Evolutionary conservation across 2,797 vertebrate genomes (phyloP).

Genomic region (Arremon aurantiirostris): DNA sequence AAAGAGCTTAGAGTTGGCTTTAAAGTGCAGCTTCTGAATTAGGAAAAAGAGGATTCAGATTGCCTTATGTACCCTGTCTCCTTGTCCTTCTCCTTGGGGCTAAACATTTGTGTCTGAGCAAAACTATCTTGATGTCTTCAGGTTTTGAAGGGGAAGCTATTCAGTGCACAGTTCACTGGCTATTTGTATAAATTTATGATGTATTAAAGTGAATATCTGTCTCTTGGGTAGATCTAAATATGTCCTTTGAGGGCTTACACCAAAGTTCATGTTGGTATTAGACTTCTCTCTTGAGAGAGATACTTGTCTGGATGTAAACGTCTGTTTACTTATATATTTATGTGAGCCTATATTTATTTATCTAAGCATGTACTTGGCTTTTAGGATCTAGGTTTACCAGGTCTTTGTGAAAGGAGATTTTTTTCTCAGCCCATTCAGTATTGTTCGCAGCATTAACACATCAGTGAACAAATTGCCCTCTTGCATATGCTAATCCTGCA

Average conservation of each 20-base stretch:
- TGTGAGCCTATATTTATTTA: conserved; percentile 14
- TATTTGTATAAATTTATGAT: background rate
- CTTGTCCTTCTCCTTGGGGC: conserved; percentile 22
- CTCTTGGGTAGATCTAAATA: background rate
- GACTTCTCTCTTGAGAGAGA: background rate
- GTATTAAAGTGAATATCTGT: background rate
- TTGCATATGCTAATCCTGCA: conserved; percentile 85
- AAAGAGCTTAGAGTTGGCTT: conserved; percentile 56
- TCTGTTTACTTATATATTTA: background rate
- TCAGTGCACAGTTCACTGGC: background rate
- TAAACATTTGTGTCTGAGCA: background rate
- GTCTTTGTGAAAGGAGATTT: conserved; percentile 63
- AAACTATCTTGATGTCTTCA: background rate
- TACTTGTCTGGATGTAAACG: fast-evolving
- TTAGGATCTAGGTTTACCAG: conserved; percentile 76
- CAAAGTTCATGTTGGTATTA: background rate
- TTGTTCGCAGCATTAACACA: conserved; percentile 90
- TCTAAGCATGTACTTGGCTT: conserved; percentile 52
- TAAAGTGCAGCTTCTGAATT: conserved; percentile 39
- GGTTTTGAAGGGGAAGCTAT: background rate
- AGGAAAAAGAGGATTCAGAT: conserved; percentile 32
- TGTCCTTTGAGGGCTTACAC: background rate
- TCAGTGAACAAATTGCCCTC: conserved; percentile 91
- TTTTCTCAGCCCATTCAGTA: conserved; percentile 72
- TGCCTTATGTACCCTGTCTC: conserved; percentile 35